Evolutionary conservation across 2,888 invertebrate genomes (phyloP), one percentile per base, ranked within the genome.

Genomic region (Lycophotia porphyrea): DNA sequence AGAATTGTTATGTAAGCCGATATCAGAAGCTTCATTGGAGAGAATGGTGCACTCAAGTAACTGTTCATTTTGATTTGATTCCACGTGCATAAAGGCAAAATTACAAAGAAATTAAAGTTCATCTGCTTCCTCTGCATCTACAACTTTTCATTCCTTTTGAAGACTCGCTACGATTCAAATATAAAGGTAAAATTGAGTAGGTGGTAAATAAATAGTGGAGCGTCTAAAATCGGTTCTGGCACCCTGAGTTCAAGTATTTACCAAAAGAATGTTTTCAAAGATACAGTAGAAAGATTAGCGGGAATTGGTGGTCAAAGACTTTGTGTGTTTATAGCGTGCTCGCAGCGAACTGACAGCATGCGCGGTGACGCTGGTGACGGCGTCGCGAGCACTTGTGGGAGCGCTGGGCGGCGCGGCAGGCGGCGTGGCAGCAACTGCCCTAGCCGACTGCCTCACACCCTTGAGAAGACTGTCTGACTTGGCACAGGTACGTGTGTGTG

Each of bases 351-450:
- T 99, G 81, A 98, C 98, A 2, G 97, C 97, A 2, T 98, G 98
- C 92, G 98, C 98, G 0, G 97, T 98, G 82, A 97, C 98, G 60
- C 97, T 99, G 90, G 98, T 98, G 72, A 98, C 98, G 0, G 98
- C 98, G 21, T 98, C 98, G 24, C 98, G 99, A 82, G 96, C 98
- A 80, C 96, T 99, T 72, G 98, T 99, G 67, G 98, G 98, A 65
- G 98, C 98, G 71, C 97, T 98, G 93, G 98, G 98, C 0, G 97
- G 98, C 64, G 98, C 98, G 70, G 97, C 98, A 93, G 98, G 98
- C 0, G 97, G 98, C 68, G 98, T 98, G 69, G 90, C 92, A 0
- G 97, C 97, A 77, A 39, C 72, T 0, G 98, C 98, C 84, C 96
- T 98, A 55, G 97, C 98, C 2, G 97, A 97, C 87, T 98, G 98